These are phyloP conservation scores for Motacilla alba DNA, from an alignment of 2,113 vertebrate genomes.

Conservation along the genomic window DNA sequence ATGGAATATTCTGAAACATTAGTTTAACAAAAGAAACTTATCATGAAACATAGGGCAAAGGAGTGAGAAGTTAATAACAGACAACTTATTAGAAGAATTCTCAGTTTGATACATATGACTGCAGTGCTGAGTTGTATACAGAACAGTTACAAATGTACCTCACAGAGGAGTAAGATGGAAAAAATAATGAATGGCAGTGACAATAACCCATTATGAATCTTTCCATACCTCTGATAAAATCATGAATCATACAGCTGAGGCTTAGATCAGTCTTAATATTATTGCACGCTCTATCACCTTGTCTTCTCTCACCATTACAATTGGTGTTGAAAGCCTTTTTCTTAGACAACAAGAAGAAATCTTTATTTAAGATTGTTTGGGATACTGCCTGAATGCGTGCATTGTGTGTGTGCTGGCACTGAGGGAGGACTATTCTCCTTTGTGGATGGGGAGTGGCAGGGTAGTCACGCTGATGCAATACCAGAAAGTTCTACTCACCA, in stretches of 20 bases:
- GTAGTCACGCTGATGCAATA: conserved; percentile 41
- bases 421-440: not conserved
- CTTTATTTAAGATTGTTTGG: not conserved
- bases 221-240: not conserved
- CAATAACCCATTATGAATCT: not conserved
- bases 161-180: not conserved
- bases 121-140: not conserved
- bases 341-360: not conserved
- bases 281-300: not conserved
- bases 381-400: not conserved
- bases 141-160: not conserved
- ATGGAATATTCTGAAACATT: not conserved
- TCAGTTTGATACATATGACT: not conserved
- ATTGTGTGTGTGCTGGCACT: conserved; percentile 21
- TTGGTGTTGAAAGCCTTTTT: not conserved
- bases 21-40: not conserved
- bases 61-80: not conserved
- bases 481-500: conserved; percentile 45
- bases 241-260: not conserved
- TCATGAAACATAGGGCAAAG: not conserved
- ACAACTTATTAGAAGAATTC: not conserved
- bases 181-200: not conserved
- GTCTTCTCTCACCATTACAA: not conserved
- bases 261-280: not conserved
- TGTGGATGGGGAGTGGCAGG: conserved; percentile 46